Evolutionary conservation across 2,888 invertebrate genomes (phyloP).

Genomic region (Pollenia amentaria): DNA sequence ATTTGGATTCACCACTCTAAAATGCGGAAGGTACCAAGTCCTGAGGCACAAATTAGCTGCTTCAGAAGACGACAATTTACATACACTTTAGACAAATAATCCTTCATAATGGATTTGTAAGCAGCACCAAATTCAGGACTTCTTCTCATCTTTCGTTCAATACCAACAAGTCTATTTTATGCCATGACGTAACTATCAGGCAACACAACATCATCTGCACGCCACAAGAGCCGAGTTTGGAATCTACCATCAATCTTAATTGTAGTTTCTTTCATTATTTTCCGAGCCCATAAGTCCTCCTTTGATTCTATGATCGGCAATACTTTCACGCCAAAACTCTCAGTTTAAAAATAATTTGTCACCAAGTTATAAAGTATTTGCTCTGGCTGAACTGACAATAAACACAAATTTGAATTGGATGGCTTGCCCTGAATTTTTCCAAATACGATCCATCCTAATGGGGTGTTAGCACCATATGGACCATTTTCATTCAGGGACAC

Average conservation of each 20-base stretch:
- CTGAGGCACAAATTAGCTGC: conserved; percentile 21
- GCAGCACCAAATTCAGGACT: conserved; percentile 57
- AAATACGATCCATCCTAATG: conserved; percentile 41
- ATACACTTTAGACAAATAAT: conserved; percentile 62
- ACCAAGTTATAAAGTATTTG: no score
- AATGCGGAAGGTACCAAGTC: no score
- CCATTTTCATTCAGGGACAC: conserved; percentile 25
- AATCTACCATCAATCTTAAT: conserved; percentile 23
- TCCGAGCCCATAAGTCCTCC: no score
- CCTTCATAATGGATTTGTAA: conserved; percentile 55
- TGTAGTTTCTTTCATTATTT: no score
- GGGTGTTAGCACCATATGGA: conserved; percentile 56
- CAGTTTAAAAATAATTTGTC: no score
- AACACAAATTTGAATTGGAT: no score
- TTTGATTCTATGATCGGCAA: no score
- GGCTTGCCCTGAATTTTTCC: no score
- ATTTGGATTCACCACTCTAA: conserved; percentile 64
- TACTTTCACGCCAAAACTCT: no score
- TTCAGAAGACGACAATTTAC: conserved; percentile 55
- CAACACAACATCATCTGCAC: conserved; percentile 6
- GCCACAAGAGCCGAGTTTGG: conserved; percentile 36
- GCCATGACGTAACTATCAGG: conserved; percentile 40
- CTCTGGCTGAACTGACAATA: no score
- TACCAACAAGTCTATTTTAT: conserved; percentile 44
- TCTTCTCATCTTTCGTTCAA: conserved; percentile 68